Evolutionary conservation across 1,140 invertebrate species (phyloP).

Genomic region (Coenobita brevimanus): DNA sequence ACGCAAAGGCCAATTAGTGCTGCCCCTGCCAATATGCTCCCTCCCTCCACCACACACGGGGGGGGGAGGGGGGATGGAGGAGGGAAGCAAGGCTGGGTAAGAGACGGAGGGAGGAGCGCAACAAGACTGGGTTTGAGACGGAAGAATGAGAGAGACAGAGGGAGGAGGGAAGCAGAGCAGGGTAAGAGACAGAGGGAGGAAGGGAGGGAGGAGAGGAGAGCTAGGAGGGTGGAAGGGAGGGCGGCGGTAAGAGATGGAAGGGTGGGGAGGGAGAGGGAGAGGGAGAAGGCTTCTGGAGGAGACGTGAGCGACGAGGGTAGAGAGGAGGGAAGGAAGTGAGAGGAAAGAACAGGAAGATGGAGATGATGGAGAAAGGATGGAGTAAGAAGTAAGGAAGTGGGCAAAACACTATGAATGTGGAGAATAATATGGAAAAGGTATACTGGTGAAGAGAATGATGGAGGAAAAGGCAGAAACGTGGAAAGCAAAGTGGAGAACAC

Average conservation of each 20-base stretch:
- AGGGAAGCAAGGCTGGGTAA: not conserved
- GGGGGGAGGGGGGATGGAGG: not conserved
- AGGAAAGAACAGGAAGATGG: too few relatives aligned
- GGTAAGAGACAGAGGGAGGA: not conserved
- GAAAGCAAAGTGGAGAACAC: too few relatives aligned
- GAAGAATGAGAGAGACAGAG: not conserved
- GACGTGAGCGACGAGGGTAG: too few relatives aligned
- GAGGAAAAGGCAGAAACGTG: too few relatives aligned
- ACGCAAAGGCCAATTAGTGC: conserved; percentile 46
- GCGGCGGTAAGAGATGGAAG: not conserved
- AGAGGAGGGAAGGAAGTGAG: too few relatives aligned
- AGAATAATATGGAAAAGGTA: too few relatives aligned
- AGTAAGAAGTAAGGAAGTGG: too few relatives aligned
- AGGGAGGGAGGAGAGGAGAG: not conserved
- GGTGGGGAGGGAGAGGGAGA: not conserved
- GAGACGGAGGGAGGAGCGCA: not conserved
- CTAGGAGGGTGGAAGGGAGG: not conserved
- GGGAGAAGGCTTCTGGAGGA: too few relatives aligned
- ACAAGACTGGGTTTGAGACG: not conserved
- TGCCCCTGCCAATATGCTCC: conserved; percentile 18
- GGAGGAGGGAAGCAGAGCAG: not conserved
- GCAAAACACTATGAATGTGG: too few relatives aligned
- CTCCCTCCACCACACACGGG: too few relatives aligned
- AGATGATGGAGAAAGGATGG: too few relatives aligned
- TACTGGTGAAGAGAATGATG: too few relatives aligned